These are phyloP conservation scores for Nyctibius bracteatus DNA, from an alignment of 2,113 vertebrate genomes.

Conservation along the genomic window DNA sequence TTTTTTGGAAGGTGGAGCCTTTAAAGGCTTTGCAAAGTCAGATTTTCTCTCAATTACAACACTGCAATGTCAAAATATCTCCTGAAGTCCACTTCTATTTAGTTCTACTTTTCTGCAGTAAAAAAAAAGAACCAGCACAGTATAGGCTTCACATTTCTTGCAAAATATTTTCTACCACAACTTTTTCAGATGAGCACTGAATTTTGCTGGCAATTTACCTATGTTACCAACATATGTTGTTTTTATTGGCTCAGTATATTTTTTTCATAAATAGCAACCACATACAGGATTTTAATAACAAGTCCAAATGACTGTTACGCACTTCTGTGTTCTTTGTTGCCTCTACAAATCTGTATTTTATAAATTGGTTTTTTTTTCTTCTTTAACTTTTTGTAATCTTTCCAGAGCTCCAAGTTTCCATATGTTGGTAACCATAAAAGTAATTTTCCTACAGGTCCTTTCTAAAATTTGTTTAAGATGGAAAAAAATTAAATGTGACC, in stretches of 20 bases:
- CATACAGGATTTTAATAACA: constrained; percentile 6
- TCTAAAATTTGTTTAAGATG: neutral
- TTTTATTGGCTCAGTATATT: neutral
- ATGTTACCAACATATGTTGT: neutral
- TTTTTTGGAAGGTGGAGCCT: neutral
- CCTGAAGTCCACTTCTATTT: neutral
- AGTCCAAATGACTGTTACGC: neutral
- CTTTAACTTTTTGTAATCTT: neutral
- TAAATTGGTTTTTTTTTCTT: neutral
- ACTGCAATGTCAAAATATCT: neutral
- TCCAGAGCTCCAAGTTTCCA: neutral
- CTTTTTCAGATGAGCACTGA: neutral
- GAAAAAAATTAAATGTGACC: neutral
- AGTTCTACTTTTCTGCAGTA: neutral
- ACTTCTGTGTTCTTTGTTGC: neutral
- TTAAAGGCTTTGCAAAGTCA: neutral
- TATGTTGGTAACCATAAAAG: neutral
- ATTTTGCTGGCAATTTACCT: constrained; percentile 10
- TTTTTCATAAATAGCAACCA: constrained; percentile 38
- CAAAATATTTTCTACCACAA: neutral
- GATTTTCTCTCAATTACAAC: neutral
- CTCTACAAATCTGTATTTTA: neutral
- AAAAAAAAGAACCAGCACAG: neutral
- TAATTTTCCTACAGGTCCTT: neutral
- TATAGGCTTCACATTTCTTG: neutral